Evolutionary conservation across 2,888 invertebrate genomes (phyloP), one percentile per base, ranked within the genome.

Genomic region (Drosophila diplacantha): DNA sequence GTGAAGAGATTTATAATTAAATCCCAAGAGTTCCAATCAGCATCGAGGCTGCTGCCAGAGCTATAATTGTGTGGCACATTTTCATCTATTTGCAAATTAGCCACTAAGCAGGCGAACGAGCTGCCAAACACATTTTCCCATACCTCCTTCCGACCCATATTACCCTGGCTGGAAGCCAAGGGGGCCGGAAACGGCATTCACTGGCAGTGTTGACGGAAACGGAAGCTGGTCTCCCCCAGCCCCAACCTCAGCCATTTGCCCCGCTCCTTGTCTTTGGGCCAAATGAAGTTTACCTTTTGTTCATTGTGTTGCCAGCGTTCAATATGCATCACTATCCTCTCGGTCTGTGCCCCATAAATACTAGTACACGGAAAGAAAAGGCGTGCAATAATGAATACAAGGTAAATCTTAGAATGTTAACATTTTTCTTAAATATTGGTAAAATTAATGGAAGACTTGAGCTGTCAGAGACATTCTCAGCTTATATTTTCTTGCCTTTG

Each of bases 41-140:
- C 54, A 18, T 55, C 24, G 11, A 26, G 20, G 44, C 50, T 38
- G 11, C 29, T 44, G 50, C 39, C 61, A 39, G 32, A 16, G 39
- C 39, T 47, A 49, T 61, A 69, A 69, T 69, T 68, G 62, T 68
- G 57, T 57, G 57, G 22, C 57, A 37, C 55, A 73, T 64, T 63
- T 66, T 50, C 57, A 74, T 73, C 57, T 62, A 73, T 71, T 72
- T 82, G 77, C 65, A 74, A 76, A 74, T 73, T 74, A 80, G 63
- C 81, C 67, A 60, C 69, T 64, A 73, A 79, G 65, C 71, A 73
- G 64, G 57, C 65, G 59, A 81, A 81, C 65, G 52, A 60, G 41
- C 66, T 65, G 59, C 26, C 63, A 68, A 50, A 47, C 38, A 52
- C 69, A 60, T 55, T 66, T 47, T 44, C 46, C 41, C 53, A 37